Evolutionary conservation across 2,797 vertebrate species (phyloP).

Genomic region (Adelosebastes latens): DNA sequence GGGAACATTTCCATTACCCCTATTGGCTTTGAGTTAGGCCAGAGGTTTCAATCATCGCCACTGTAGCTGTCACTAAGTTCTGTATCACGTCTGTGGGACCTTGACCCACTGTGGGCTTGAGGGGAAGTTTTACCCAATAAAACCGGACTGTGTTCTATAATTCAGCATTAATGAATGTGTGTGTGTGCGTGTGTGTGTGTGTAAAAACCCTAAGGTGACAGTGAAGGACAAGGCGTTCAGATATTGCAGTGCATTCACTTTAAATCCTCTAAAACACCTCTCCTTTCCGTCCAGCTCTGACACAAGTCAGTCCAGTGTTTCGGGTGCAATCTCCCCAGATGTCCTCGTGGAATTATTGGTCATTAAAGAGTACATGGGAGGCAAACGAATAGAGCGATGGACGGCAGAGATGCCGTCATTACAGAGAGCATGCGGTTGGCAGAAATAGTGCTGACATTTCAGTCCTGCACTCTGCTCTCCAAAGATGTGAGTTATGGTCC

Average conservation of each 20-base stretch:
- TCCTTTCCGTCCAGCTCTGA: background rate
- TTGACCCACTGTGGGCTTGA: constrained; percentile 47
- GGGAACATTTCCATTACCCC: constrained; percentile 68
- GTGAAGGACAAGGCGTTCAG: constrained; percentile 46
- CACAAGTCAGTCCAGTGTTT: constrained; percentile 7
- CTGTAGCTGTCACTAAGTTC: constrained; percentile 63
- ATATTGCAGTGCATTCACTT: constrained; percentile 37
- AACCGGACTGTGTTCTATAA: constrained; percentile 43
- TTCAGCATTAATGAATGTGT: constrained; percentile 35
- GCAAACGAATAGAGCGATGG: constrained; percentile 40
- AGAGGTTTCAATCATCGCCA: constrained; percentile 57
- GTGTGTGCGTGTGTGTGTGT: constrained; percentile 4
- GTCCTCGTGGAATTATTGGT: constrained; percentile 61
- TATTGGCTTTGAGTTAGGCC: constrained; percentile 48
- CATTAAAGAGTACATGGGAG: constrained; percentile 60
- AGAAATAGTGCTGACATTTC: constrained; percentile 80
- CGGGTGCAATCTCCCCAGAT: constrained; percentile 31
- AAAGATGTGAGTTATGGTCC: constrained; percentile 71
- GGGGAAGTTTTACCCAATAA: constrained; percentile 27
- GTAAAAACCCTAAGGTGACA: constrained; percentile 27
- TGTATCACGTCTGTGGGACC: constrained; percentile 46
- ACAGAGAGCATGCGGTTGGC: constrained; percentile 67
- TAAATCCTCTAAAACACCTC: constrained; percentile 1
- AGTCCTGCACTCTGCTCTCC: constrained; percentile 67
- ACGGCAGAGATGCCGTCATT: constrained; percentile 63